These are phyloP conservation scores for Lepidurus couesii DNA, from an alignment of 1,140 invertebrate genomes.

Conservation along the genomic window DNA sequence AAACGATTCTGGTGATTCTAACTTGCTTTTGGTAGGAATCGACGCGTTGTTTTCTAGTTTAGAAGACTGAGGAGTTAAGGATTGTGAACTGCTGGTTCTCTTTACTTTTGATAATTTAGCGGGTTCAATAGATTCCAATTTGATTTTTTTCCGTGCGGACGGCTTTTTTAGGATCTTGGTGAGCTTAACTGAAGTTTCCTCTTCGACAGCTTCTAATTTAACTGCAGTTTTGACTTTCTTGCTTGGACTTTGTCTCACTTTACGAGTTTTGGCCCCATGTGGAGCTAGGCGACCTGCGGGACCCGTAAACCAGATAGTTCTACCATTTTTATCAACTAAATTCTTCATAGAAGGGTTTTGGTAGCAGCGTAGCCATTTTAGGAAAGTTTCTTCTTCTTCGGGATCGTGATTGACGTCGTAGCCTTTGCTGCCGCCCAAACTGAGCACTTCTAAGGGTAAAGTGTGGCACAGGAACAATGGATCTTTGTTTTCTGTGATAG, in stretches of 20 bases:
- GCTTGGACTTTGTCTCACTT: not conserved
- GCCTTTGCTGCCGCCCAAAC: conserved; percentile 36
- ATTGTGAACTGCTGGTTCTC: not conserved
- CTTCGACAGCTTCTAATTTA: not conserved
- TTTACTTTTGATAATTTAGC: not conserved
- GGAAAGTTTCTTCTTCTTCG: conserved; percentile 40
- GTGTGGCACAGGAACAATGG: conserved; percentile 42
- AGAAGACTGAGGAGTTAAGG: not conserved
- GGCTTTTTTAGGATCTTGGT: not conserved
- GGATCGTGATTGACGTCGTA: conserved; percentile 39
- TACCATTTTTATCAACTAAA: conserved; percentile 42
- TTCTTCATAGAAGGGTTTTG: conserved; percentile 44
- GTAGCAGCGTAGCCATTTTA: conserved; percentile 44
- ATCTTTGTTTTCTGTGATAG: conserved; percentile 39
- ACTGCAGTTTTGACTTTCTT: conserved; percentile 6
- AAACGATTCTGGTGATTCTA: not conserved
- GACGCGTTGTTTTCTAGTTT: not conserved
- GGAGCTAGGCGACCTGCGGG: conserved; percentile 42
- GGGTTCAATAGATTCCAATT: not conserved
- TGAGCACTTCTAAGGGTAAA: conserved; percentile 42
- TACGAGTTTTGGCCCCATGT: conserved; percentile 27
- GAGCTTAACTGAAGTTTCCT: conserved; percentile 11
- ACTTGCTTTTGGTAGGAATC: not conserved
- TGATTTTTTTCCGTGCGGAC: not conserved
- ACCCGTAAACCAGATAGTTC: conserved; percentile 46